phyloP scores from a whole-genome alignment of 2,113 vertebrate genomes.

The Anarhynchus alexandrinus region DNA sequence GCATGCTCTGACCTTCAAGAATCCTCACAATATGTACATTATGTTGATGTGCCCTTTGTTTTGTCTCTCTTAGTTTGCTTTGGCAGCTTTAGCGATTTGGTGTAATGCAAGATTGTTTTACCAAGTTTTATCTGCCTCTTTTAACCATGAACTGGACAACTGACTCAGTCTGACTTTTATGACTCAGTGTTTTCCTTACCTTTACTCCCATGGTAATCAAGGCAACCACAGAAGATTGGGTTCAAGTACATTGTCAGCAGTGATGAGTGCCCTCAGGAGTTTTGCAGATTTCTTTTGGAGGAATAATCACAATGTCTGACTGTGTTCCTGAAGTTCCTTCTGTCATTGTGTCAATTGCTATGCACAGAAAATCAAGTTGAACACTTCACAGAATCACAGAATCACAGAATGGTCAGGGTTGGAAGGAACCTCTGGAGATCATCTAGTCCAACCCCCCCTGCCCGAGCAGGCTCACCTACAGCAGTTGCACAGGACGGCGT shows the following conservation, averaged over 20 bases:
- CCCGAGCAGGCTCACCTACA: no score
- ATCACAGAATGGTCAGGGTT: no score
- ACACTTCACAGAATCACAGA: not conserved
- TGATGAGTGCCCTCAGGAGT: not conserved
- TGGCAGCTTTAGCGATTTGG: conserved; percentile 45
- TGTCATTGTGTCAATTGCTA: not conserved
- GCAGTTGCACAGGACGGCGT: no score
- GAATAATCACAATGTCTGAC: not conserved
- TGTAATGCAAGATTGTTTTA: conserved; percentile 51
- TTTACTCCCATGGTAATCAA: not conserved
- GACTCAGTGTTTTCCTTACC: not conserved
- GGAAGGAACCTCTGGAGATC: no score
- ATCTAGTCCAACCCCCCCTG: no score
- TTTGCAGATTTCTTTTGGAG: not conserved
- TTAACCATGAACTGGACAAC: conserved; percentile 53
- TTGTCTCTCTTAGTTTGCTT: conserved; percentile 72
- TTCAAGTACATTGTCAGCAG: not conserved
- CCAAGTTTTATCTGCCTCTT: conserved; percentile 52
- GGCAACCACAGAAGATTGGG: not conserved
- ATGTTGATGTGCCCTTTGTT: conserved; percentile 84
- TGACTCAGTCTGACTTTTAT: not conserved
- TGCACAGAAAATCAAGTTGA: not conserved
- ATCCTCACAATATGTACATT: conserved; percentile 77
- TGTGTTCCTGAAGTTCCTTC: not conserved
- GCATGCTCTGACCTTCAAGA: conserved; percentile 79